phyloP scores from a whole-genome alignment of 1,140 invertebrate species.

The Diplogasteroides magnus region DNA sequence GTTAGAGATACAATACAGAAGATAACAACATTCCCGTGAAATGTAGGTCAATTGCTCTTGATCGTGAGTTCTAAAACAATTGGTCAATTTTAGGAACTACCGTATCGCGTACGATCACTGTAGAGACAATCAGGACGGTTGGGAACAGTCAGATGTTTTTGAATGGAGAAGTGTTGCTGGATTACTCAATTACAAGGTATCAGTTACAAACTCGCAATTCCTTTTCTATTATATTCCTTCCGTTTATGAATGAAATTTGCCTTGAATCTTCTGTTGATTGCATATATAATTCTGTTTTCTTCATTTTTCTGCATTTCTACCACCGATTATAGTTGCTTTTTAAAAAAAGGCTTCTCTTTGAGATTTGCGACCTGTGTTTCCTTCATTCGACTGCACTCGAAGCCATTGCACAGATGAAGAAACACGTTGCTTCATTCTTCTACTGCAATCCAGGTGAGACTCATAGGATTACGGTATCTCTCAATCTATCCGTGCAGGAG shows the following conservation, averaged over 20 bases:
- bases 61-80: too few relatives aligned
- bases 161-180: conserved; percentile 91
- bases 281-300: too few relatives aligned
- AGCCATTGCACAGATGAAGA: conserved; percentile 82
- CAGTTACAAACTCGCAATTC: too few relatives aligned
- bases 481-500: too few relatives aligned
- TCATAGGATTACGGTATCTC: neutral
- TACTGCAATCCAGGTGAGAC: conserved; percentile 69
- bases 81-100: conserved; percentile 71
- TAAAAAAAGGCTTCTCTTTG: too few relatives aligned
- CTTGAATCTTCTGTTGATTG: too few relatives aligned
- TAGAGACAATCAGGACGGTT: conserved; percentile 72
- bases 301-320: too few relatives aligned
- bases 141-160: conserved; percentile 79
- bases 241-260: too few relatives aligned
- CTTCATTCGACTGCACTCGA: conserved; percentile 79
- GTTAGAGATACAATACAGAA: conserved; percentile 62
- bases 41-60: too few relatives aligned
- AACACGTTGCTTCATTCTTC: conserved; percentile 77
- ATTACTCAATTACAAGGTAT: conserved; percentile 89
- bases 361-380: conserved; percentile 77
- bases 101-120: conserved; percentile 79
- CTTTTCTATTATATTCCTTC: too few relatives aligned
- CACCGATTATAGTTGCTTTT: too few relatives aligned
- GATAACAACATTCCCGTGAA: too few relatives aligned